Evolutionary conservation across 2,888 invertebrate genomes (phyloP), one percentile per base, ranked within the genome.

Genomic region (Magallana nippona): DNA sequence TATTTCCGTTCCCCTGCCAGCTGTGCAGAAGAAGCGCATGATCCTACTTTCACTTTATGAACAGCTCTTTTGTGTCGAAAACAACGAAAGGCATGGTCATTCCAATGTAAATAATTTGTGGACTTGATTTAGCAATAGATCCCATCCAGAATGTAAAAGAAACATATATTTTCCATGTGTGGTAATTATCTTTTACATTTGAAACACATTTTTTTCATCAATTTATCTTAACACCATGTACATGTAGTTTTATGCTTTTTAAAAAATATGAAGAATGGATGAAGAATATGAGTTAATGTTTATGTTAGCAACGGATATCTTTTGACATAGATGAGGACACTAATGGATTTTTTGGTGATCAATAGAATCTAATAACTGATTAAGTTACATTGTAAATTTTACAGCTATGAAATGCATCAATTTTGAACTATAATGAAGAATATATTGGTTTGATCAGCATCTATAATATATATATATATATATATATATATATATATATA

Each of bases 1-100:
- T 22, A 57, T 82, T 58, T 84, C 84, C 32, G 84, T 84, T 63
- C 84, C 84, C 44, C 84, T 79, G 17, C 84, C 84, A 32, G 79
- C 84, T 56, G 82, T 84, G 27, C 84, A 84, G 44, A 78, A 84
- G 55, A 81, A 84, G 32, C 63, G 63, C 63, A 63, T 63, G 63
- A 63, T 22, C 27, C 22, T 63, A 63, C 63, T 19, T 81, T 44
- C 81, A 63, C 22, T 63, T 63, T 63, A 13, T 11, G 27, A 63
- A 22, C 27, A 63, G 22, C 63, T 63, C 63, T 63, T 63, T 32
- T 11, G 8, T 22, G 22, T 63, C 22, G 63, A 15, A 63, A 63
- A 63, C 63, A 19, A 63, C 63, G 1, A 63, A 63, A 2, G 22
- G 63, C 27, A 19, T 22, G 44, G 44, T 44, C 44, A 44, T 44